Base-by-base conservation (phyloP, 2,888 invertebrate species). In the Torymus texanus region DNA sequence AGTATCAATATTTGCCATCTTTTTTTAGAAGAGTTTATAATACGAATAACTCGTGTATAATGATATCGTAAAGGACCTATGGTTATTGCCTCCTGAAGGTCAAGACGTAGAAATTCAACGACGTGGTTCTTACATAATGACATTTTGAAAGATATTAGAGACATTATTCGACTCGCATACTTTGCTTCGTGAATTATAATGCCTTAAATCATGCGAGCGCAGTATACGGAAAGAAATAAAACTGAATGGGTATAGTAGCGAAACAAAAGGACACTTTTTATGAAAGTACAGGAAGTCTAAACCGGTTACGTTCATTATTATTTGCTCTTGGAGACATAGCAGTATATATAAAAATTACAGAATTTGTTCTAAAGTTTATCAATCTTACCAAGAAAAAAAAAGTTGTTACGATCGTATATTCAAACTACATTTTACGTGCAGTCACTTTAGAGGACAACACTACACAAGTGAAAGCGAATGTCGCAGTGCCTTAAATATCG, bases 121-220 rank as follows among this genome's bases (percentile, higher is more conserved):
- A 58, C 74, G 21, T 74, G 14, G n/a, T 8, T 74, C 24, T 74
- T 74, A n/a, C 66, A 41, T 58, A 74, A 74, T n/a, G 66, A 74
- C 50, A n/a, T 51, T 58, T 58, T 51, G 11, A 66, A 18, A 50
- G 16, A 24, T 58, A 74, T 66, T 65, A 73, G 70, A 10, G n/a
- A 51, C 65, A 21, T 66, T 29, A 29, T 29, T 74, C 50, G 50
- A 41, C 41, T 65, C 56, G 50, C 66, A 11, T 16, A 58, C 58
- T 66, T 74, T 18, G 41, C 41, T 56, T 65, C 62, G 16, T 72
- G 63, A 72, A 24, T 72, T 50, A 53, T 62, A 65, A 63, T 63
- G 29, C 63, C 24, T 56, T 56, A 65, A 65, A 74, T 74, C 73
- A 74, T 55, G 18, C 59, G 18, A 70, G 50, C 59, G 29, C 29